phyloP scores from a whole-genome alignment of 2,888 invertebrate species.

The Drosophila robusta region DNA sequence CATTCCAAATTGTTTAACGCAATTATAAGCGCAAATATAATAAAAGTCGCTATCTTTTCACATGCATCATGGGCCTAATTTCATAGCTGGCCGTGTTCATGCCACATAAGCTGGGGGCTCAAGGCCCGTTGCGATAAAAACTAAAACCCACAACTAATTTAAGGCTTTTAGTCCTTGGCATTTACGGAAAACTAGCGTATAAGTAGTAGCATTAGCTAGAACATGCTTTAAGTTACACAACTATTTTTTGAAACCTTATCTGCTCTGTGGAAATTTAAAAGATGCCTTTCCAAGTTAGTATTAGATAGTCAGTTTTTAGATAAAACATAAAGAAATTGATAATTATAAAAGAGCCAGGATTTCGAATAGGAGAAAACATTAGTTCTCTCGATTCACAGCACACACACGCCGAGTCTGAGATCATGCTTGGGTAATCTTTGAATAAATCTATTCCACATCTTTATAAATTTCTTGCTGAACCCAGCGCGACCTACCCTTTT shows the following conservation, averaged over 20 bases:
- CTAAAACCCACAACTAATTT: too few relatives aligned
- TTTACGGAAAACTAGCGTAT: too few relatives aligned
- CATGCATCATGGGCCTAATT: neutral
- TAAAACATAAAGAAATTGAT: neutral
- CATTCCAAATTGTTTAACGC: neutral
- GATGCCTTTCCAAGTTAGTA: too few relatives aligned
- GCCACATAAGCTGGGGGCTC: neutral
- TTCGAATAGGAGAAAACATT: too few relatives aligned
- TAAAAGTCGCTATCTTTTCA: constrained; percentile 3
- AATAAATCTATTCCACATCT: neutral
- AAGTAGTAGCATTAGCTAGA: too few relatives aligned
- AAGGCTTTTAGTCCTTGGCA: too few relatives aligned
- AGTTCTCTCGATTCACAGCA: neutral
- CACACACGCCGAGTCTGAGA: neutral
- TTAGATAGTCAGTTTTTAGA: too few relatives aligned
- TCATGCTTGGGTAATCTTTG: neutral
- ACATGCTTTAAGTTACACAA: too few relatives aligned
- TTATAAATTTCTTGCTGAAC: constrained; percentile 1
- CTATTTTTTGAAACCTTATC: neutral
- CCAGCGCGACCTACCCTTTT: constrained; percentile 10
- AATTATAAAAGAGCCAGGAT: neutral
- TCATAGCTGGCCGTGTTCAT: too few relatives aligned
- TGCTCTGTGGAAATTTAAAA: too few relatives aligned
- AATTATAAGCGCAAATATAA: neutral
- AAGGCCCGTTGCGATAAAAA: too few relatives aligned